Evolutionary conservation across 2,113 vertebrate species (phyloP).

Genomic region (Oncorhynchus clarkii): DNA sequence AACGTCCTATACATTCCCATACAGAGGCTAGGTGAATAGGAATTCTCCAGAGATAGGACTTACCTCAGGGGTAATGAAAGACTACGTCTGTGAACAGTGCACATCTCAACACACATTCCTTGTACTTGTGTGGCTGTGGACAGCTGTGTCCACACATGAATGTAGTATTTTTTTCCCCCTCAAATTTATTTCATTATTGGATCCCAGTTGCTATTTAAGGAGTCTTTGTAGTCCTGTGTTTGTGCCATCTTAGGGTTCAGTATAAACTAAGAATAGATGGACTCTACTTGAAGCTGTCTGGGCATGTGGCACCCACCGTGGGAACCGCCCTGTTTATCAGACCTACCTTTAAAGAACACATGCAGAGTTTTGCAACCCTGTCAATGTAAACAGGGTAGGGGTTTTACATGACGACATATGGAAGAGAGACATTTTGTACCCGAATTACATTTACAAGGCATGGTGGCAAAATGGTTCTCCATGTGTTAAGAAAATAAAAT

Average conservation of each 20-base stretch:
- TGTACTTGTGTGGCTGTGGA: conserved; percentile 32
- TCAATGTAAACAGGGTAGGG: no score
- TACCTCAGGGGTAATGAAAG: neutral
- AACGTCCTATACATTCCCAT: neutral
- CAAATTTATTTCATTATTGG: conserved; percentile 2
- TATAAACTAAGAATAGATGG: conserved; percentile 49
- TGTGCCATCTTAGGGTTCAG: conserved; percentile 29
- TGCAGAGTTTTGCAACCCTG: neutral
- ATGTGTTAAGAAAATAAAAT: no score
- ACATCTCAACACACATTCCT: conserved; percentile 20
- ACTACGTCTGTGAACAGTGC: conserved; percentile 1
- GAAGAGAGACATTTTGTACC: no score
- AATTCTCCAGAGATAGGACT: neutral
- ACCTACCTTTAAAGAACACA: conserved; percentile 29
- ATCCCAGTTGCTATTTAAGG: conserved; percentile 22
- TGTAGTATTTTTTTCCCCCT: neutral
- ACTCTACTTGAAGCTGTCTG: conserved; percentile 25
- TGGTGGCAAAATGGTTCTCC: no score
- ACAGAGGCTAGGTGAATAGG: neutral
- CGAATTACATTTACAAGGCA: no score
- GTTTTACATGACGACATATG: no score
- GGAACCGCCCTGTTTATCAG: conserved; percentile 34
- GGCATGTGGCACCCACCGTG: conserved; percentile 23
- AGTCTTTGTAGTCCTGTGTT: conserved; percentile 22
- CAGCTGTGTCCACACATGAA: conserved; percentile 40